Percentiles rank a stretch among this genome's conserved stretches.
Conservation (phyloP, 2,113 vertebrate species). For the Zosterops japonicus region DNA sequence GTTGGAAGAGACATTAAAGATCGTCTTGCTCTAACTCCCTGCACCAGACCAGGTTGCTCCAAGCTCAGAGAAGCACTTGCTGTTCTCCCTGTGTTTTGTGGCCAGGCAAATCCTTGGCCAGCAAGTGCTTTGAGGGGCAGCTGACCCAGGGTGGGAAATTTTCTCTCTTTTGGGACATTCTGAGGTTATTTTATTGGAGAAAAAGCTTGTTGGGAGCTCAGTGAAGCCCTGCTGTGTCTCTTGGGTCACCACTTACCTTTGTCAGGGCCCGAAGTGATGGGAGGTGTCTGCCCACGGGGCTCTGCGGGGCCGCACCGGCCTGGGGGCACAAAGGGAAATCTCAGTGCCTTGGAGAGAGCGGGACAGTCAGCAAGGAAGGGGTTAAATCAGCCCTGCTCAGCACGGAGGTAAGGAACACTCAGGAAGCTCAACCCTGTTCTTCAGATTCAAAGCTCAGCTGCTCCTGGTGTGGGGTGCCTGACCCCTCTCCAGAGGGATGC, state of each 20-base stretch:
- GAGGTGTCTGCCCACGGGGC: not conserved
- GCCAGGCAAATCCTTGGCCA: not conserved
- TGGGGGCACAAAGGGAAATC: conserved; percentile 30
- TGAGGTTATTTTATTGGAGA: not conserved
- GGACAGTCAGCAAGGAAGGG: not conserved
- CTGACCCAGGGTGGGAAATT: not conserved
- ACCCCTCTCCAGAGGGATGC: not conserved
- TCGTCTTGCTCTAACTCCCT: not conserved
- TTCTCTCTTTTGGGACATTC: not conserved
- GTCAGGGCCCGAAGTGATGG: conserved; percentile 26
- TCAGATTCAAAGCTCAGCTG: not conserved
- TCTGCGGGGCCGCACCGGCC: conserved; percentile 26
- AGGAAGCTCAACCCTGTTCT: accelerated
- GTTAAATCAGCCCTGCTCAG: not conserved
- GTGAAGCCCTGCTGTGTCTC: not conserved
- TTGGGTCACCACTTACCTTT: conserved; percentile 59
- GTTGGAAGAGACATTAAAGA: not conserved
- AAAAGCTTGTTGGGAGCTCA: not conserved
- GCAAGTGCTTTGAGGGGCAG: not conserved
- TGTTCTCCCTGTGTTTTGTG: not conserved
- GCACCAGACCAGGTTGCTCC: not conserved
- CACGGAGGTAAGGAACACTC: accelerated
- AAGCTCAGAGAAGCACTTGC: not conserved
- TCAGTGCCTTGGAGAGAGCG: not conserved
- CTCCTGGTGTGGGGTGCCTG: accelerated